Base-by-base conservation (phyloP, 2,888 invertebrate species). In the Ichneumoninae sp. region DNA sequence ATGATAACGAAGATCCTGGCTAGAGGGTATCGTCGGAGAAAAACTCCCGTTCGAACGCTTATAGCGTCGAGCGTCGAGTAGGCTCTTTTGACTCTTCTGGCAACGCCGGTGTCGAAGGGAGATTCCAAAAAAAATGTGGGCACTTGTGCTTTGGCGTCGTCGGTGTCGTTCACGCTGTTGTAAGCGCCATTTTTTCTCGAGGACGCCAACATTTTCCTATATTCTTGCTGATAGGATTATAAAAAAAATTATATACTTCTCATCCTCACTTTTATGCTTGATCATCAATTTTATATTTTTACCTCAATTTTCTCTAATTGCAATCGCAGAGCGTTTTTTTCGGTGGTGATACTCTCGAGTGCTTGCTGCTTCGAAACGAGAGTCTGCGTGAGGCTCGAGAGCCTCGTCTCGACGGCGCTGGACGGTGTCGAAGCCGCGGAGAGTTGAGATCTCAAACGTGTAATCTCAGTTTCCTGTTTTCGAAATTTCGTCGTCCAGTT, bases 361-460 rank as follows among this genome's bases (percentile, higher is more conserved):
- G 96, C 95, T 62, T 96, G 96, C 93, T 98, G 98, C 91, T 97
- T 98, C 90, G 97, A 96, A 79, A 98, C 97, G 50, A 98, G 94
- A 65, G 97, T 97, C 91, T 98, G 96, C 0, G 98, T 98, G 19
- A 98, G 94, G 54, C 90, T 89, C 13, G 93, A 86, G 69, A 93
- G 88, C 85, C 93, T 90, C 10, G 90, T 88, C 87, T 93, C 93
- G 69, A 92, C 89, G 88, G 92, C 93, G 87, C 90, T 91, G 85
- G 89, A 91, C 40, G 93, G 93, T 5, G 91, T 92, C 16, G 90
- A 91, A 40, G 90, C 89, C 22, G 93, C 92, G 0, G 94, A 93
- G 65, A 95, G 93, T 94, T 96, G 95, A 83, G 94, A 94, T 84
- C 95, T 93, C 19, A 96, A 93, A 84, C 94, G 94, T 7, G 95